Conservation (phyloP, 2,797 vertebrate genomes). For the Mycteria americana region DNA sequence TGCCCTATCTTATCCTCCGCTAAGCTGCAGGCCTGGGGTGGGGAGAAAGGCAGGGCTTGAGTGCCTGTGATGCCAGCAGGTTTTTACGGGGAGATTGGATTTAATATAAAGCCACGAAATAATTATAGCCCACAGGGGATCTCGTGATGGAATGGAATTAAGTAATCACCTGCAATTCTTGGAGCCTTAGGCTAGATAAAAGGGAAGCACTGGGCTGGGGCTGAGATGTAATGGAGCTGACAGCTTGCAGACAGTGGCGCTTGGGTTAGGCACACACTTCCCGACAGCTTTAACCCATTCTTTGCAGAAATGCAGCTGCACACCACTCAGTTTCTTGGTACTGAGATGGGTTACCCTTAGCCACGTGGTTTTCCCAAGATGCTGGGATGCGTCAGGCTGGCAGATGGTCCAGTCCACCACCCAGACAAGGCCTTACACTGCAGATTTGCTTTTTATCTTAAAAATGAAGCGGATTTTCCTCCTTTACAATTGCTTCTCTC, state of each 20-base stretch:
- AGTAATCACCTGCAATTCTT: constrained; percentile 27
- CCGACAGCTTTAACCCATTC: constrained; percentile 15
- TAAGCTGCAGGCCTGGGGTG: not conserved
- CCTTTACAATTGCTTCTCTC: not conserved
- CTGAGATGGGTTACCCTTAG: not conserved
- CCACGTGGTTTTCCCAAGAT: not conserved
- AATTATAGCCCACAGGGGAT: constrained; percentile 46
- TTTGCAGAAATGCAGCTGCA: not conserved
- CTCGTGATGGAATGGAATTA: constrained; percentile 29
- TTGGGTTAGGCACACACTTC: not conserved
- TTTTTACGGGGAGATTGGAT: not conserved
- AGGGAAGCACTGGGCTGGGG: constrained; percentile 7
- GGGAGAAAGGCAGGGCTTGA: not conserved
- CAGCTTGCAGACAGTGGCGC: not conserved
- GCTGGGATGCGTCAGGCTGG: not conserved
- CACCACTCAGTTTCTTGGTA: not conserved
- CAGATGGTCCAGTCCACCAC: not conserved
- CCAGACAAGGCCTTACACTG: not conserved
- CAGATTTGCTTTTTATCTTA: not conserved
- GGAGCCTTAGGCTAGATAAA: not conserved
- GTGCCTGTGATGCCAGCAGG: not conserved
- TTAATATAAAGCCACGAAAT: not conserved
- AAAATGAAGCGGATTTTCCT: not conserved
- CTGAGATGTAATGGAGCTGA: constrained; percentile 40
- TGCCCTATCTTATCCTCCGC: not conserved